Percentiles rank a stretch among this genome's conserved stretches.
phyloP scores from a whole-genome alignment of 35 echinoderm and acorn worm genomes.

The Eucidaris tribuloides region DNA sequence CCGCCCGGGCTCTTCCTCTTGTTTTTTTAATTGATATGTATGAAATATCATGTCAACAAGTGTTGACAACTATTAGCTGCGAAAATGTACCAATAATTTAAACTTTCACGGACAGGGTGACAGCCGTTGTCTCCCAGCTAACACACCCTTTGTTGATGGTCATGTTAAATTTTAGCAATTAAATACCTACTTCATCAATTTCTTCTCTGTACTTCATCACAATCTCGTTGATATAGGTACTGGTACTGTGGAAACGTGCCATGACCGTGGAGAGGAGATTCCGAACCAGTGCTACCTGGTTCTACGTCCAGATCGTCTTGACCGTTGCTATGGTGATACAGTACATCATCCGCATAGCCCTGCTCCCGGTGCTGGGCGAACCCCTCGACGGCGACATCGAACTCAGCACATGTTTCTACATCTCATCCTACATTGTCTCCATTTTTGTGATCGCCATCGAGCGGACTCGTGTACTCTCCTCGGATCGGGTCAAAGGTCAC shows the following conservation, averaged over 20 bases:
- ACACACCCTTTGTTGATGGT: no score
- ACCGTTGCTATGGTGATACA: conserved; percentile 50
- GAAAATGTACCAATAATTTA: no score
- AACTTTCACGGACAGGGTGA: no score
- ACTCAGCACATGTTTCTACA: conserved; percentile 69
- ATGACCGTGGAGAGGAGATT: conserved; percentile 44
- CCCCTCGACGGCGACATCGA: conserved; percentile 66
- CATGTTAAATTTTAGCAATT: no score
- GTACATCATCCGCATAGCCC: conserved; percentile 52
- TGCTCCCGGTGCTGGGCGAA: conserved; percentile 15
- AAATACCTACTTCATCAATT: no score
- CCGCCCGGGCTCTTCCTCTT: no score
- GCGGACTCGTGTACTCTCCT: conserved; percentile 39
- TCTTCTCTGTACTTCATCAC: no score
- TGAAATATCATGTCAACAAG: no score
- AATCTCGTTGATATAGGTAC: no score
- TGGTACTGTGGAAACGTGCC: conserved; percentile 72
- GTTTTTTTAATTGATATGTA: no score
- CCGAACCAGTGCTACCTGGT: conserved; percentile 53
- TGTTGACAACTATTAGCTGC: no score
- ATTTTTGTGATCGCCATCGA: conserved; percentile 61
- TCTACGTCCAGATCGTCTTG: conserved; percentile 57
- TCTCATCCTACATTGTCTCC: conserved; percentile 63
- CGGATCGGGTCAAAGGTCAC: conserved; percentile 40
- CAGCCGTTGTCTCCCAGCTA: no score